Evolutionary conservation across 2,888 invertebrate species (phyloP).

Genomic region (Elegia similella): DNA sequence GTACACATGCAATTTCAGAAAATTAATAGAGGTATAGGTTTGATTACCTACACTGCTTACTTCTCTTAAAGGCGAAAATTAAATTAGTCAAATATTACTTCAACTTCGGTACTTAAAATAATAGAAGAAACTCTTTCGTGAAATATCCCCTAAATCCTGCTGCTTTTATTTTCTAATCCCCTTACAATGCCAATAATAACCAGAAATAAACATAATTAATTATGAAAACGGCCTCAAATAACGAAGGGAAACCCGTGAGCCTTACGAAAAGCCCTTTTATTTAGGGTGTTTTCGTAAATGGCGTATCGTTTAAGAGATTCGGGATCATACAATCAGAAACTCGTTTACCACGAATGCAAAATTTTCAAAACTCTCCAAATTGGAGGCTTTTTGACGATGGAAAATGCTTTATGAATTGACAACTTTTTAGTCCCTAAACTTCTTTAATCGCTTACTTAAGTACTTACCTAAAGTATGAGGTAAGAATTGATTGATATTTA

Average conservation of each 20-base stretch:
- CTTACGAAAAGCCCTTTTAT: constrained; percentile 7
- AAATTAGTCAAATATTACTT: too few relatives aligned
- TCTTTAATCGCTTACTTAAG: not conserved
- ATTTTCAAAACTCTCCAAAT: not conserved
- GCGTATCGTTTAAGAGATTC: constrained; percentile 7
- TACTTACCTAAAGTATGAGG: too few relatives aligned
- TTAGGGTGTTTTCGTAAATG: constrained; percentile 13
- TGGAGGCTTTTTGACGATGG: not conserved
- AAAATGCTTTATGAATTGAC: not conserved
- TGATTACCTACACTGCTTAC: too few relatives aligned
- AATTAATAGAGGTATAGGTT: too few relatives aligned
- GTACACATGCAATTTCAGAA: too few relatives aligned
- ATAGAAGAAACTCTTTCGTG: not conserved
- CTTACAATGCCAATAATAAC: not conserved
- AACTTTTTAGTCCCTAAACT: not conserved
- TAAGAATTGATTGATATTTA: too few relatives aligned
- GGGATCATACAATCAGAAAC: constrained; percentile 15
- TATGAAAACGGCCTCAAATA: constrained; percentile 7
- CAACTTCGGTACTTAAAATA: not conserved
- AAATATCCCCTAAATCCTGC: too few relatives aligned
- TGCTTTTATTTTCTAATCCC: not conserved
- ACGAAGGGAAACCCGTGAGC: not conserved
- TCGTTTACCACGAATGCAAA: constrained; percentile 1
- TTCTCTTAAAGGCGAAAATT: too few relatives aligned
- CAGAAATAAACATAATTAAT: constrained; percentile 2